A percentile compares a stretch with the other conserved stretches of the same genome.
These are phyloP conservation scores for Ceratina japonica DNA, from an alignment of 1,140 invertebrate genomes.

Conservation along the genomic window DNA sequence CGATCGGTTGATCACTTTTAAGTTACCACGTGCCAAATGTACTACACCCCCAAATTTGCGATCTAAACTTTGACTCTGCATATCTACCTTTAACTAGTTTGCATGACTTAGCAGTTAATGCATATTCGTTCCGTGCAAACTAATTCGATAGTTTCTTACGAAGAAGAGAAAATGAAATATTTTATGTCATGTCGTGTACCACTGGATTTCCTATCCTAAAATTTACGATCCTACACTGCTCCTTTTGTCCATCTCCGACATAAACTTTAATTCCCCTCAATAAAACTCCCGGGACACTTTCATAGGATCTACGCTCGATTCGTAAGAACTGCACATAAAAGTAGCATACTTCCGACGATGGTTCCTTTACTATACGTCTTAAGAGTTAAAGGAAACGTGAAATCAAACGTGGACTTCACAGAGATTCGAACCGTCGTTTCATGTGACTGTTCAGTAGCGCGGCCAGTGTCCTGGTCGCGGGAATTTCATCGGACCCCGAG, in stretches of 20 bases:
- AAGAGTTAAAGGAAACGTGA: neutral
- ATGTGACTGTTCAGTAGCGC: too few species aligned
- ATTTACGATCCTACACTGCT: neutral
- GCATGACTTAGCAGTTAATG: neutral
- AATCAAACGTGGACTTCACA: neutral
- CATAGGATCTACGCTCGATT: neutral
- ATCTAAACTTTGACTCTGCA: too few species aligned
- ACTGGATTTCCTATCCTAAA: neutral
- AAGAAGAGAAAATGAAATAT: too few species aligned
- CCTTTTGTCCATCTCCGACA: neutral
- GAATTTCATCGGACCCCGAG: slow-evolving; percentile 17
- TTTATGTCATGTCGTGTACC: neutral
- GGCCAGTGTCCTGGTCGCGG: neutral
- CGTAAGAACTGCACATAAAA: neutral
- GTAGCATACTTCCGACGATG: too few species aligned
- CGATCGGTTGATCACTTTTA: too few species aligned
- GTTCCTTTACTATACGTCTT: too few species aligned
- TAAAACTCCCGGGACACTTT: neutral
- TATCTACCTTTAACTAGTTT: too few species aligned
- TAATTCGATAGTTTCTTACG: neutral
- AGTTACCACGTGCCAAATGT: too few species aligned
- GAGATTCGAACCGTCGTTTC: slow-evolving; percentile 3
- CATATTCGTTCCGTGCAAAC: neutral
- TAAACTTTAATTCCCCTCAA: slow-evolving; percentile 5
- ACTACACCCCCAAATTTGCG: too few species aligned